Base-by-base conservation (phyloP, 2,797 vertebrate species). In the Rousettus madagascariensis region DNA sequence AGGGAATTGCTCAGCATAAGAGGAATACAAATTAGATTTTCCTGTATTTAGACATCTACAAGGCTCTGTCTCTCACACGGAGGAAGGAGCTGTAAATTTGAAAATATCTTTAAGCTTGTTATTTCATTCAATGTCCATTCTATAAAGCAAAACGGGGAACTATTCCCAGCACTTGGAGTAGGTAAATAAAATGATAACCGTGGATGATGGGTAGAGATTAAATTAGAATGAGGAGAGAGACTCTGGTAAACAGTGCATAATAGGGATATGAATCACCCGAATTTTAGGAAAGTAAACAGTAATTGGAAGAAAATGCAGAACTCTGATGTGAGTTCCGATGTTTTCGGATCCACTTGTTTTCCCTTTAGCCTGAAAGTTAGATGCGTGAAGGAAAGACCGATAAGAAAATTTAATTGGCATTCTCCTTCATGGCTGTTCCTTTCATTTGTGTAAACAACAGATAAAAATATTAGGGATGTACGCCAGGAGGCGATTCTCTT, bases 271-370 rank as follows among this genome's bases (percentile, higher is more conserved):
- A 89, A 93, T 87, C 77, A 51, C 16, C 12, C 91, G 75, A 77
- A 61, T 55, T 84, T 86, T 53, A 53, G 72, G 36, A 51, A 92
- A 94, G 91, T 57, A 72, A 63, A 78, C 77, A 82, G 11, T 82
- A 94, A 93, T 77, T 94, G 92, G 82, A 82, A 91, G 57, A 68
- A 95, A 95, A 82, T n/a, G 36, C 38, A 80, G 75, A 93, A 74
- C 46, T 71, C 26, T 94, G 63, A 85, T 78, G 36, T 68, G 71
- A 93, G 41, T 87, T 91, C 85, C 85, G 57, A 82, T 85, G 36
- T 90, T 93, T 85, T 87, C 26, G 77, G 24, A 87, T 20, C 36
- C 55, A 84, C 8, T 91, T 91, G 57, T 77, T 91, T 92, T 55
- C 30, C 65, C 28, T 49, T 66, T 86, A 85, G n/a, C 43, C 6